phyloP scores from a whole-genome alignment of 2,113 vertebrate genomes.

The Odontophorus gujanensis region DNA sequence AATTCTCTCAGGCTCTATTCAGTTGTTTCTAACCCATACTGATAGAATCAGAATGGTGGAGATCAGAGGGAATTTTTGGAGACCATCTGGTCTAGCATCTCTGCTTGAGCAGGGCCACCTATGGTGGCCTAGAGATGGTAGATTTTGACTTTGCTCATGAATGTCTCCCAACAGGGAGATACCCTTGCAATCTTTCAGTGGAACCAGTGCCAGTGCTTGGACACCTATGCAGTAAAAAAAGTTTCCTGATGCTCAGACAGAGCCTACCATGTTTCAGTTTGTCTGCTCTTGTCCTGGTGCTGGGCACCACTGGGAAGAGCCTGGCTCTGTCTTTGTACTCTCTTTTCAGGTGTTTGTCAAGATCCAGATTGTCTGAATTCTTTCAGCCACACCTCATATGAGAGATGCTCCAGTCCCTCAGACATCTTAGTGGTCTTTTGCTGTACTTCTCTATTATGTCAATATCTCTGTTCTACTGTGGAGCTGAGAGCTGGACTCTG shows the following conservation, averaged over 20 bases:
- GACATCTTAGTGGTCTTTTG: too few relatives aligned
- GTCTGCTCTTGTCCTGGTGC: neutral
- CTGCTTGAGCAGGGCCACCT: neutral
- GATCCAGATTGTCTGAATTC: neutral
- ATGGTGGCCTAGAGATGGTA: neutral
- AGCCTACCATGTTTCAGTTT: neutral
- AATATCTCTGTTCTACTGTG: too few relatives aligned
- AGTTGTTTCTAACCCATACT: neutral
- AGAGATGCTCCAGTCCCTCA: too few relatives aligned
- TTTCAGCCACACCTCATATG: too few relatives aligned
- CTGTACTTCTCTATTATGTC: too few relatives aligned
- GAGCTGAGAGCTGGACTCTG: too few relatives aligned
- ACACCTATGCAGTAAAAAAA: neutral
- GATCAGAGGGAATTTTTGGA: neutral
- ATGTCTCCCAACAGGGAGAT: neutral
- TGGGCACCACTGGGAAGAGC: neutral
- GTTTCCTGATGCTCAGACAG: neutral
- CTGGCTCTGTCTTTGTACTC: neutral
- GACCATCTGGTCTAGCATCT: accelerated
- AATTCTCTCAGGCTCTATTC: neutral
- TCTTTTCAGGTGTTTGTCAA: neutral
- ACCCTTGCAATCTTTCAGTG: neutral
- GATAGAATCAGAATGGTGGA: neutral
- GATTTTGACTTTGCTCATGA: neutral
- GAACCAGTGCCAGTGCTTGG: neutral